These are phyloP conservation scores for Drosophila quinaria DNA, from an alignment of 2,888 invertebrate species.

Conservation along the genomic window DNA sequence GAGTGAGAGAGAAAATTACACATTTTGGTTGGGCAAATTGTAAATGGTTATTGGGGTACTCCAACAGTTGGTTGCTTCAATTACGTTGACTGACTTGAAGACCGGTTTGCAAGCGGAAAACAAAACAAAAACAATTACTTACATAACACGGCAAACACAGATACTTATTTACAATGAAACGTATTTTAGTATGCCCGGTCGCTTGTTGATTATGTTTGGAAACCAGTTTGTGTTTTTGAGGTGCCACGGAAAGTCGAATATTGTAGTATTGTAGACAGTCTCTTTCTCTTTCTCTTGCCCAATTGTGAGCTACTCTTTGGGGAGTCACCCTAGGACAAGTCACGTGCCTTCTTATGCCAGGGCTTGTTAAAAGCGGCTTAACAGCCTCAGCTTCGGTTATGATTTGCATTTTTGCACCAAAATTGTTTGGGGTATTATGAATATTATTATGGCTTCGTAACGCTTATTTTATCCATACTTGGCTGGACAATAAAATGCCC, in stretches of 20 bases:
- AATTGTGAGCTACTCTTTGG: constrained; percentile 31
- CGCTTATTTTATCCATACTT: constrained; percentile 6
- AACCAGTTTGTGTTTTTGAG: constrained; percentile 50
- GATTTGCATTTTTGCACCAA: constrained; percentile 42
- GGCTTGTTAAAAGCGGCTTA: constrained; percentile 25
- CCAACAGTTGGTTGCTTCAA: constrained; percentile 55
- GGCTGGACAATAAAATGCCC: not conserved
- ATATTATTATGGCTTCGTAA: constrained; percentile 14
- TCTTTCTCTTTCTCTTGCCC: constrained; percentile 20
- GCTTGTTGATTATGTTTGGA: constrained; percentile 34
- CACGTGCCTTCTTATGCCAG: constrained; percentile 44
- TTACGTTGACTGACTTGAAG: constrained; percentile 36
- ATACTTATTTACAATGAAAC: constrained; percentile 5
- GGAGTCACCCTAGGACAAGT: constrained; percentile 34
- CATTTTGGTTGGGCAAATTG: not conserved
- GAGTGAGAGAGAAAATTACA: constrained; percentile 24
- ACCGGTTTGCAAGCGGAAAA: constrained; percentile 42
- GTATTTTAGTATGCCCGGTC: constrained; percentile 59
- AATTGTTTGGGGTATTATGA: constrained; percentile 13
- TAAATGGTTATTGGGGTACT: constrained; percentile 11
- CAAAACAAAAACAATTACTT: constrained; percentile 57
- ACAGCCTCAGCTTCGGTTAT: constrained; percentile 29
- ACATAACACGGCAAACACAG: constrained; percentile 61
- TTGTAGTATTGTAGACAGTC: not conserved
- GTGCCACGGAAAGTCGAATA: constrained; percentile 21